A percentile compares a stretch with the other conserved stretches of the same genome.
These are phyloP conservation scores for Andrena cerasifolii DNA, from an alignment of 1,140 invertebrate genomes.

Conservation along the genomic window DNA sequence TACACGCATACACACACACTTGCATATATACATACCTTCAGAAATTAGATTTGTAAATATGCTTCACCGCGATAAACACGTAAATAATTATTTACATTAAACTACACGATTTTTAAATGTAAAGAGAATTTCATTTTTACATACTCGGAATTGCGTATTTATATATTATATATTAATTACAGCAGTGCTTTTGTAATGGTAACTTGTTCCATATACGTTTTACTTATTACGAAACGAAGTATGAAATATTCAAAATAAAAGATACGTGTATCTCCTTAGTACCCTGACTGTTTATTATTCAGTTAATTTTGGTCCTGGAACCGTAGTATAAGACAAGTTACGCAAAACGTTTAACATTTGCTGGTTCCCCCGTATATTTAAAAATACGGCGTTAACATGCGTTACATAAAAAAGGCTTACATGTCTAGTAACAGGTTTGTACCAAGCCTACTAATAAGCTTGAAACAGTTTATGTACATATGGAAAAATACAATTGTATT, in stretches of 20 bases:
- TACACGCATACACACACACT: background rate
- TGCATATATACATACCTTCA: conserved; percentile 1
- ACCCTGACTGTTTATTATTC: background rate
- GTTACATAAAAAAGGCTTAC: background rate
- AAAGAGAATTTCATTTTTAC: conserved; percentile 6
- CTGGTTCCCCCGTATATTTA: conserved; percentile 13
- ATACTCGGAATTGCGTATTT: conserved; percentile 4
- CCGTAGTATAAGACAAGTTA: background rate
- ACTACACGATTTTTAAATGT: conserved; percentile 1
- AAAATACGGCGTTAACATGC: conserved; percentile 5
- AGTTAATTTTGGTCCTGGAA: conserved; percentile 1
- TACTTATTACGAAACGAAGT: conserved; percentile 33
- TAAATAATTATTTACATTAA: conserved; percentile 34
- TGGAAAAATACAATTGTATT: conserved; percentile 33
- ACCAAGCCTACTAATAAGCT: conserved; percentile 2
- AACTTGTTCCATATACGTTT: conserved; percentile 34
- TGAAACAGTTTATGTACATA: conserved; percentile 24
- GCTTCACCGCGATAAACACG: background rate
- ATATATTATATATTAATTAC: conserved; percentile 20
- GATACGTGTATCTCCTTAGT: conserved; percentile 3
- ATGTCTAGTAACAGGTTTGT: background rate
- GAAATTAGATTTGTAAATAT: conserved; percentile 23
- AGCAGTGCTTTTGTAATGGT: conserved; percentile 31
- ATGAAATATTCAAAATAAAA: conserved; percentile 5
- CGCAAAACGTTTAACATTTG: background rate